phyloP scores from a whole-genome alignment of 2,797 vertebrate species.

The Mormyrops attenuatus region DNA sequence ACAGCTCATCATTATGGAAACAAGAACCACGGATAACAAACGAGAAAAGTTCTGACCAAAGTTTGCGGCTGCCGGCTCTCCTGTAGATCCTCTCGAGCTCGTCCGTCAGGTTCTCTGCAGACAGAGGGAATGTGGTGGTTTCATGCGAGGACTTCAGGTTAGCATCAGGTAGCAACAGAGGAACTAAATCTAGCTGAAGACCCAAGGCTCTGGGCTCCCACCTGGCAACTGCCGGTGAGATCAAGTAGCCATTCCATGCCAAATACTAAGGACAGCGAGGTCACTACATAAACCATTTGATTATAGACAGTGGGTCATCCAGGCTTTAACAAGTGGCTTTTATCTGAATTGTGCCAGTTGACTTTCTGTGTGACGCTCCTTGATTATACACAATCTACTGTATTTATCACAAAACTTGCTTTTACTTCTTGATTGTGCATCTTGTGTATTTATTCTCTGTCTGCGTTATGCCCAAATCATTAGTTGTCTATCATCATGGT shows the following conservation, averaged over 20 bases:
- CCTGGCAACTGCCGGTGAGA: not conserved
- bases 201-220: not conserved
- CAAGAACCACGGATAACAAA: not conserved
- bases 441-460: not conserved
- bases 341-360: not conserved
- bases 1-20: not conserved
- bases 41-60: slow-evolving; percentile 77
- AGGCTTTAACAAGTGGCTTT: not conserved
- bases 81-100: slow-evolving; percentile 92
- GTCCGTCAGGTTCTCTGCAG: slow-evolving; percentile 75
- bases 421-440: not conserved
- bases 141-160: not conserved
- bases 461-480: not conserved
- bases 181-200: not conserved
- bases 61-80: slow-evolving; percentile 88
- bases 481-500: not conserved
- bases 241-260: not conserved
- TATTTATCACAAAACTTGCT: not conserved
- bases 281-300: not conserved
- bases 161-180: not conserved
- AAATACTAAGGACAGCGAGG: not conserved
- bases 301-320: not conserved
- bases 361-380: not conserved
- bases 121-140: not conserved
- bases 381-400: not conserved